Conservation (phyloP, 2,888 invertebrate genomes). For the Pandemis cinnamomeana region DNA sequence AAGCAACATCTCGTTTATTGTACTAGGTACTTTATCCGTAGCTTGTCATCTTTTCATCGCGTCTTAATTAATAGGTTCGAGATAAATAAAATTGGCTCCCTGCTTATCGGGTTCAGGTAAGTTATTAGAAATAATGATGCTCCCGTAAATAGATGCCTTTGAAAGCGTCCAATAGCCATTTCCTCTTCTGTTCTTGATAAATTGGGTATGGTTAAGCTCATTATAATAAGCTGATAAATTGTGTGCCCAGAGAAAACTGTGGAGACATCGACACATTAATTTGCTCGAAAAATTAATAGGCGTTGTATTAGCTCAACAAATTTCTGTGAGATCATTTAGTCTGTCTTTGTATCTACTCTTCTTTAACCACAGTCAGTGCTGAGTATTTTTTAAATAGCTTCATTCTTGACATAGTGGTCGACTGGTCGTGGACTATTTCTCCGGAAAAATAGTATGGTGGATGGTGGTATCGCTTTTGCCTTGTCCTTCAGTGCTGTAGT, state of each 20-base stretch:
- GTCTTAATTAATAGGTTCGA: background rate
- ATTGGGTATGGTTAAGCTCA: constrained; percentile 21
- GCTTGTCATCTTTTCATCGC: background rate
- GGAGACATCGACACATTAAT: background rate
- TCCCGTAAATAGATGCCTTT: constrained; percentile 1
- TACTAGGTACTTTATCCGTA: background rate
- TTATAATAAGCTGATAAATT: constrained; percentile 17
- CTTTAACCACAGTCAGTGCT: too few relatives aligned
- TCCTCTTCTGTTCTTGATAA: constrained; percentile 12
- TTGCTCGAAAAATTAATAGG: background rate
- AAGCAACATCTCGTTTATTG: background rate
- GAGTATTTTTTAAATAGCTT: too few relatives aligned
- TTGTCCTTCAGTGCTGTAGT: too few relatives aligned
- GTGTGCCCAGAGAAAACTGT: background rate
- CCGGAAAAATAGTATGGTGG: too few relatives aligned
- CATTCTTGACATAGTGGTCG: too few relatives aligned
- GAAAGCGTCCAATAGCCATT: constrained; percentile 14
- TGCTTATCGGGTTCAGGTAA: background rate
- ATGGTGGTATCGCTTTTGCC: too few relatives aligned
- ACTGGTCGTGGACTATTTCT: too few relatives aligned
- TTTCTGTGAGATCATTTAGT: too few relatives aligned
- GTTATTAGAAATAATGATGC: constrained; percentile 20
- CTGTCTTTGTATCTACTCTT: too few relatives aligned
- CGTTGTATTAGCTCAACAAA: background rate
- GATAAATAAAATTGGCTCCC: constrained; percentile 1